Evolutionary conservation across 2,888 invertebrate species (phyloP).

Genomic region (Erebia epiphron): DNA sequence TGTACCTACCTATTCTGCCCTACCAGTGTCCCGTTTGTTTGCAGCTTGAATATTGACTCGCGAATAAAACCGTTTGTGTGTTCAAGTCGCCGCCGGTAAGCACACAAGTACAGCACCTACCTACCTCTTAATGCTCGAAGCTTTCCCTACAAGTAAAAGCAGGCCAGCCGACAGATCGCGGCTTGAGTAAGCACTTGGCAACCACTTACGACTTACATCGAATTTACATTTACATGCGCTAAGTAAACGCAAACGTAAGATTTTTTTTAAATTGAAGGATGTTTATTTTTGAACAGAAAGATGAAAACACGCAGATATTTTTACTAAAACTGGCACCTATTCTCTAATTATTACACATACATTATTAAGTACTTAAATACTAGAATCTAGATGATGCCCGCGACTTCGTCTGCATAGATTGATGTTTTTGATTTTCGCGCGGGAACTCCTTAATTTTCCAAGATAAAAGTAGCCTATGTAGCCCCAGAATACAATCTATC

Average conservation of each 20-base stretch:
- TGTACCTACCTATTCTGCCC: no score
- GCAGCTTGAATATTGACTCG: conserved; percentile 16
- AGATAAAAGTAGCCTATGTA: no score
- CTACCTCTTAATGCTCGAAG: no score
- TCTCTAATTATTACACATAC: no score
- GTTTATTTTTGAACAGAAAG: neutral
- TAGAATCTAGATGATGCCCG: no score
- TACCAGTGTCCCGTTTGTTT: neutral
- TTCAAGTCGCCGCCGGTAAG: neutral
- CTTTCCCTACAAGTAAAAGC: conserved; percentile 7
- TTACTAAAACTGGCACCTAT: no score
- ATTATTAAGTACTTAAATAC: no score
- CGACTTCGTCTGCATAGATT: no score
- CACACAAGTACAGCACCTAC: neutral
- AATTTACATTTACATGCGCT: conserved; percentile 23
- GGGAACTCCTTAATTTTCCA: no score
- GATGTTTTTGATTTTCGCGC: no score
- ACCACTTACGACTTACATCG: conserved; percentile 25
- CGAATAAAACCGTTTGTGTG: conserved; percentile 21
- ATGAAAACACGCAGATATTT: no score
- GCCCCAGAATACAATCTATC: no score
- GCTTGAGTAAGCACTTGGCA: conserved; percentile 21
- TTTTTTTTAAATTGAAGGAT: conserved; percentile 8
- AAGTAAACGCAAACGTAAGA: conserved; percentile 23
- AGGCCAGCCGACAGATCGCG: neutral